Evolutionary conservation across 2,113 vertebrate genomes (phyloP).

Genomic region (Myanophis thanlyinensis): DNA sequence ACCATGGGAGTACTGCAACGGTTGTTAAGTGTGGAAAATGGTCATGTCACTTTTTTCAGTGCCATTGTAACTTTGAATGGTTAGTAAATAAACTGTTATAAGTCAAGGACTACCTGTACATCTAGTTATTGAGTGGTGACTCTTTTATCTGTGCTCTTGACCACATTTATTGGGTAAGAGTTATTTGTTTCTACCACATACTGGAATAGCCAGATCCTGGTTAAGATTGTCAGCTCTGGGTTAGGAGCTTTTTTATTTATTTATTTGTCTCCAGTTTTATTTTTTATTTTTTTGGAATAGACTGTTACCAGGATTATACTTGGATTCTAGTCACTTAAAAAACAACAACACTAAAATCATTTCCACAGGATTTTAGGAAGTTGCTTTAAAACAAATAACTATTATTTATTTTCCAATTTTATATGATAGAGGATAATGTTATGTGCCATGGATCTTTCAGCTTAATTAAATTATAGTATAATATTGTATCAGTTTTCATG

Average conservation of each 20-base stretch:
- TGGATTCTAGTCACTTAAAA: neutral
- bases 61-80: neutral
- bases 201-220: neutral
- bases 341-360: neutral
- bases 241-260: neutral
- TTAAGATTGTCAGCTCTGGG: neutral
- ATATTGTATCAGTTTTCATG: neutral
- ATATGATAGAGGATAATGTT: neutral
- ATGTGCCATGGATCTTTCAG: neutral
- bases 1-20: neutral
- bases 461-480: neutral
- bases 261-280: neutral
- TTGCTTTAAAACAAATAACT: neutral
- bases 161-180: neutral
- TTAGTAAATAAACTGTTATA: neutral
- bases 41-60: neutral
- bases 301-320: neutral
- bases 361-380: neutral
- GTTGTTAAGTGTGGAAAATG: neutral
- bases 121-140: neutral
- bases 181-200: neutral
- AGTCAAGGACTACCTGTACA: neutral
- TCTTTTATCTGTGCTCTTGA: neutral
- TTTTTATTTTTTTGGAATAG: neutral
- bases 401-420: neutral